Evolutionary conservation across 2,797 vertebrate genomes (phyloP), one percentile per base, ranked within the genome.

Genomic region (Triplophysa yarkandensis): DNA sequence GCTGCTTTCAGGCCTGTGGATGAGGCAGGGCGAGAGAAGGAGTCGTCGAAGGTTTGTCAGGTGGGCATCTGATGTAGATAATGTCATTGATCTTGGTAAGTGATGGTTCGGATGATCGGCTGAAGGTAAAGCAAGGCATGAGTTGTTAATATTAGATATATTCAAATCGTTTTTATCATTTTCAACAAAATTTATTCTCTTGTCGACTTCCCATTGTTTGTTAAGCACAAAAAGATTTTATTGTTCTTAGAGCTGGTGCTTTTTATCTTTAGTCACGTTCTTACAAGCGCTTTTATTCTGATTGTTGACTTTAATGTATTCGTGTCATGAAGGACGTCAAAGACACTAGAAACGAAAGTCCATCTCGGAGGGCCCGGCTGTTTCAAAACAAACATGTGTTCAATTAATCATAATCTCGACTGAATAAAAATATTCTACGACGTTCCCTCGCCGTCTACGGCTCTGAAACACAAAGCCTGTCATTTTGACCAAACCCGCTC

Each of bases 371-470:
- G 79, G 48, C 25, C 73, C 60, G 32, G 48, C 61, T 75, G 30
- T 68, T 74, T 80, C 75, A 81, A 78, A 77, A 77, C 64, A 70
- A 84, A 79, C 72, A 74, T 77, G 75, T 80, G 81, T 78, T 78
- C 77, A 84, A 80, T 82, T 82, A 82, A 79, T 81, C 54, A 72
- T 68, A 19, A 62, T 80, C 75, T 83, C 69, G 2, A 44, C 14
- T 65, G 74, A 79, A 67, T 75, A 60, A 71, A 23, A 39, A 62
- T 61, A 32, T 65, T 52, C 44, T 25, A 34, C 39, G 6, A 21
- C 67, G 41, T 60, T 75, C 70, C 68, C 72, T 30, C 23, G 71
- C 77, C 19, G 21, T 58, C 60, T 28, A 30, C 34, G 46, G 44
- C 7, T 25, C 57, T 63, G 55, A 75, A 66, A 61, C 7, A 55